Conservation (phyloP, 2,797 vertebrate genomes). For the Rousettus madagascariensis region DNA sequence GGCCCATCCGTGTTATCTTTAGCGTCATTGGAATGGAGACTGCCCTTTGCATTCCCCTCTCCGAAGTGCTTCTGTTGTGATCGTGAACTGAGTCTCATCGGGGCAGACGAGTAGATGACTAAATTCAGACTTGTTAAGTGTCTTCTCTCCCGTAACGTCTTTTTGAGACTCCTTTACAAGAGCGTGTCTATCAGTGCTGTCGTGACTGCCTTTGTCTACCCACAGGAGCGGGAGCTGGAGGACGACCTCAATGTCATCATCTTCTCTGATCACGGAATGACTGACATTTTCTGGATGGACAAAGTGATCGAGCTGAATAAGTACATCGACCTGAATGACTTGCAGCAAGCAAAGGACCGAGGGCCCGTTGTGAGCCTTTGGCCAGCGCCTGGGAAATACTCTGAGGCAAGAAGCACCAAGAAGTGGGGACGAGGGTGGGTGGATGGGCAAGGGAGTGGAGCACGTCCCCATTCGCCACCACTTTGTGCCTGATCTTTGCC, state of each 20-base stretch:
- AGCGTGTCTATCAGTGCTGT: fast-evolving
- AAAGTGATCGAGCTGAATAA: constrained; percentile 93
- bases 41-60: fast-evolving
- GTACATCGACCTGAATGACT: constrained; percentile 88
- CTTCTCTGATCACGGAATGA: constrained; percentile 98
- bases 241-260: constrained; percentile 90
- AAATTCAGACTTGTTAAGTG: neutral
- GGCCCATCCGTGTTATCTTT: fast-evolving
- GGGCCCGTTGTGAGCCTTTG: constrained; percentile 95
- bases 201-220: neutral
- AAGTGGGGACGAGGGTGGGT: fast-evolving
- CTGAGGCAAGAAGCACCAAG: constrained; percentile 82
- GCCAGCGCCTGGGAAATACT: constrained; percentile 86
- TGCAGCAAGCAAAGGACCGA: constrained; percentile 92
- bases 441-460: fast-evolving
- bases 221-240: constrained; percentile 89
- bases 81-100: neutral
- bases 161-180: neutral
- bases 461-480: fast-evolving
- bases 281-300: constrained; percentile 92
- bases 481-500: no score
- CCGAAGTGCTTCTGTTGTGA: neutral
- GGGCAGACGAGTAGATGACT: neutral
- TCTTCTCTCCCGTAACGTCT: neutral
- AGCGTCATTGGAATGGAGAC: fast-evolving